These are phyloP conservation scores for Vireo griseus DNA, from an alignment of 2,797 vertebrate genomes.

Conservation along the genomic window DNA sequence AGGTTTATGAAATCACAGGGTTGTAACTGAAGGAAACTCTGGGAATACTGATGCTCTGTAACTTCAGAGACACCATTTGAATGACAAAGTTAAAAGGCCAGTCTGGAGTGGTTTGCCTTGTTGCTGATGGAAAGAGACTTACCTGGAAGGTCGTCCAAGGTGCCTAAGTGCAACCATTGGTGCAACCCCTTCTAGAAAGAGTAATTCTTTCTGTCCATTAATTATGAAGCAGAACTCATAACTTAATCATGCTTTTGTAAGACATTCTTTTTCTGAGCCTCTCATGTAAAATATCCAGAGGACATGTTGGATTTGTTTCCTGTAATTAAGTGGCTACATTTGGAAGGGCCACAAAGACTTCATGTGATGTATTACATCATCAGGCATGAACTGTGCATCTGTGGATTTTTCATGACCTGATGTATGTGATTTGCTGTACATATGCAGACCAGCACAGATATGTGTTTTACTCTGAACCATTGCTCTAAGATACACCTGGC, in stretches of 20 bases:
- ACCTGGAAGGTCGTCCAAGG: neutral
- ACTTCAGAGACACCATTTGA: neutral
- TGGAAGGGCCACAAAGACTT: neutral
- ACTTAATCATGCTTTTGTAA: neutral
- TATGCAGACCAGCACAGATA: neutral
- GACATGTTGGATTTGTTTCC: neutral
- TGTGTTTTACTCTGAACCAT: neutral
- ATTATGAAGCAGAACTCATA: neutral
- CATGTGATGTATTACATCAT: neutral
- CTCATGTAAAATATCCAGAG: neutral
- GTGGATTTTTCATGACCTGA: neutral
- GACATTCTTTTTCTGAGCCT: neutral
- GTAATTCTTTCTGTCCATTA: neutral
- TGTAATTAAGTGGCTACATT: neutral
- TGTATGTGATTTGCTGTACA: neutral
- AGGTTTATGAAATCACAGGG: neutral
- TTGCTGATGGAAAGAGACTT: neutral
- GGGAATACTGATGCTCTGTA: neutral
- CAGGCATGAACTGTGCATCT: neutral
- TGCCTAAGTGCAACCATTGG: neutral
- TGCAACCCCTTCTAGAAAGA: neutral
- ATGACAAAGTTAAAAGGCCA: neutral
- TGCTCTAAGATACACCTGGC: neutral
- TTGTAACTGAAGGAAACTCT: neutral
- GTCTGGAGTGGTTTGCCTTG: neutral